A percentile compares a stretch with the other conserved stretches of the same genome.
phyloP scores from a whole-genome alignment of 2,888 invertebrate species.

The Cantharis rustica region DNA sequence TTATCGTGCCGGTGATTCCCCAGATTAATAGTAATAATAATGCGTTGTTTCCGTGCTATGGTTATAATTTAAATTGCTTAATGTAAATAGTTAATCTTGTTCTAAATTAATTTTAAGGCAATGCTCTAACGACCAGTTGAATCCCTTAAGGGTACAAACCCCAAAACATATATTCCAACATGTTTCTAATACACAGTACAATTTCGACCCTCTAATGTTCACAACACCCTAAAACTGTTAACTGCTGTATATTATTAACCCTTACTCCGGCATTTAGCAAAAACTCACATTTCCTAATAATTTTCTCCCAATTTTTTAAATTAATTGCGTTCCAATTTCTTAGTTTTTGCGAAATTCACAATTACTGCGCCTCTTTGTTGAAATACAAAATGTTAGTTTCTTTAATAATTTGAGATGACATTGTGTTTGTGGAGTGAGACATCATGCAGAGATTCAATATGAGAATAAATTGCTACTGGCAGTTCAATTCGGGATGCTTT shows the following conservation, averaged over 20 bases:
- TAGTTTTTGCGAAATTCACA: background rate
- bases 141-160: conserved; percentile 39
- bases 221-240: conserved; percentile 14
- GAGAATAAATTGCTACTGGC: conserved; percentile 51
- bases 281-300: background rate
- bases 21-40: background rate
- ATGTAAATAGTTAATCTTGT: conserved; percentile 13
- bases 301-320: background rate
- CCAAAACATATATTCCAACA: conserved; percentile 38
- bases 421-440: conserved; percentile 42
- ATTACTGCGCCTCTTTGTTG: background rate
- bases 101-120: conserved; percentile 54
- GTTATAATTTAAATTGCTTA: conserved; percentile 2
- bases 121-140: conserved; percentile 55
- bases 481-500: conserved; percentile 49
- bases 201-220: conserved; percentile 10
- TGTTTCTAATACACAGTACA: conserved; percentile 19
- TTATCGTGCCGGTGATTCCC: background rate
- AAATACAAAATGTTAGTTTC: conserved; percentile 18
- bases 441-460: conserved; percentile 48
- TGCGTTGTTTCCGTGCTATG: background rate
- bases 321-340: background rate
- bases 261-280: background rate
- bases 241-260: conserved; percentile 8
- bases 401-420: conserved; percentile 43